phyloP scores from a whole-genome alignment of 2,888 invertebrate genomes.

The Cryptocephalus moraei region DNA sequence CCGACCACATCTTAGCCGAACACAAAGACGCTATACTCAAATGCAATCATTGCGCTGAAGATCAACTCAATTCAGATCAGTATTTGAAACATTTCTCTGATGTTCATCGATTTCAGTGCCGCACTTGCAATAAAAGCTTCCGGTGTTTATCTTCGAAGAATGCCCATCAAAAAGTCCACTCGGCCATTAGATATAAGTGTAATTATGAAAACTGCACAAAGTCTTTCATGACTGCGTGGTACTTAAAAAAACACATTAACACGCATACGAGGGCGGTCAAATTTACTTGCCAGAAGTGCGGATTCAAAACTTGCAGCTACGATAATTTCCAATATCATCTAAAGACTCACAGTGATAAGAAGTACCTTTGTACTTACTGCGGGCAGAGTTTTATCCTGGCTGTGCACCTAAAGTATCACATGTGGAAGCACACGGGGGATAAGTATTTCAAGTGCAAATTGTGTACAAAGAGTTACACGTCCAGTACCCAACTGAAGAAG shows the following conservation, averaged over 20 bases:
- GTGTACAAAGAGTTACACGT: constrained; percentile 22
- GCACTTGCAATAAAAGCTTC: constrained; percentile 16
- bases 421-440: constrained; percentile 22
- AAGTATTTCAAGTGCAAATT: constrained; percentile 22
- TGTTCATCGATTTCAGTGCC: constrained; percentile 14
- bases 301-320: constrained; percentile 14
- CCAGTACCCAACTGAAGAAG: constrained; percentile 16
- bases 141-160: constrained; percentile 7
- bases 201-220: constrained; percentile 15
- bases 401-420: constrained; percentile 22
- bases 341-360: constrained; percentile 16
- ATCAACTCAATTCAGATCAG: not conserved
- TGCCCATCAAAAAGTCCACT: constrained; percentile 4
- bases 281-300: constrained; percentile 18
- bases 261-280: constrained; percentile 14
- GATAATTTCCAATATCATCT: constrained; percentile 19
- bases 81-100: constrained; percentile 9
- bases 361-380: constrained; percentile 19
- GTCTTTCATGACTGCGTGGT: constrained; percentile 13
- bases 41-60: constrained; percentile 10
- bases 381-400: constrained; percentile 19
- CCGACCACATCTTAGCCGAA: no score
- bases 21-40: not conserved
- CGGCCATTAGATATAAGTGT: constrained; percentile 11
- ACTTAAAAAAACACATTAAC: constrained; percentile 15